Conservation (phyloP, 2,797 vertebrate genomes). For the Eleutherodactylus coqui region DNA sequence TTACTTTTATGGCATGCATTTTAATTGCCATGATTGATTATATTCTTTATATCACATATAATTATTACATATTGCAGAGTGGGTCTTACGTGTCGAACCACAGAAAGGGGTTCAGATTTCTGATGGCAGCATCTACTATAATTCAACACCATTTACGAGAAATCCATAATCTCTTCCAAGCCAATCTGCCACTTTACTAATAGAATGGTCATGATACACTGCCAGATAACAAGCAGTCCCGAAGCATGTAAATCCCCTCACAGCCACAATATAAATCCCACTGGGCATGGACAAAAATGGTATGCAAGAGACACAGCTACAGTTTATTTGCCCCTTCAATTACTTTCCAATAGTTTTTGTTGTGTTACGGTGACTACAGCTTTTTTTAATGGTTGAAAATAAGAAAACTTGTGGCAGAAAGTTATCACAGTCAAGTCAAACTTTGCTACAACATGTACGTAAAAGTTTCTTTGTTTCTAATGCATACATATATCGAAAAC, state of each 20-base stretch:
- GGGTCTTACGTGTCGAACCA: not conserved
- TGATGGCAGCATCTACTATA: not conserved
- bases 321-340: not conserved
- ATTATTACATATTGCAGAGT: constrained; percentile 27
- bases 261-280: not conserved
- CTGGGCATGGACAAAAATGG: not conserved
- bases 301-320: not conserved
- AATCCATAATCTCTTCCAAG: not conserved
- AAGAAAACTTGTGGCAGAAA: too few relatives aligned
- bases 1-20: not conserved
- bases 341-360: too few relatives aligned
- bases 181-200: not conserved
- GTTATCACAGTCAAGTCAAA: too few relatives aligned
- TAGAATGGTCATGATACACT: not conserved
- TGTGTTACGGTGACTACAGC: too few relatives aligned
- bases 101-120: constrained; percentile 12
- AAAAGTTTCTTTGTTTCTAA: too few relatives aligned
- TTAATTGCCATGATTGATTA: not conserved
- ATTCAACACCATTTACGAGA: constrained; percentile 2
- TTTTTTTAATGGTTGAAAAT: too few relatives aligned
- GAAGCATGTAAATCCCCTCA: not conserved
- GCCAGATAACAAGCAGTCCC: not conserved
- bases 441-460: too few relatives aligned
- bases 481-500: too few relatives aligned
- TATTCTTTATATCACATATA: constrained; percentile 22